These are phyloP conservation scores for Panagrolaimus sp. DNA, from an alignment of 1,140 invertebrate species.

Conservation along the genomic window DNA sequence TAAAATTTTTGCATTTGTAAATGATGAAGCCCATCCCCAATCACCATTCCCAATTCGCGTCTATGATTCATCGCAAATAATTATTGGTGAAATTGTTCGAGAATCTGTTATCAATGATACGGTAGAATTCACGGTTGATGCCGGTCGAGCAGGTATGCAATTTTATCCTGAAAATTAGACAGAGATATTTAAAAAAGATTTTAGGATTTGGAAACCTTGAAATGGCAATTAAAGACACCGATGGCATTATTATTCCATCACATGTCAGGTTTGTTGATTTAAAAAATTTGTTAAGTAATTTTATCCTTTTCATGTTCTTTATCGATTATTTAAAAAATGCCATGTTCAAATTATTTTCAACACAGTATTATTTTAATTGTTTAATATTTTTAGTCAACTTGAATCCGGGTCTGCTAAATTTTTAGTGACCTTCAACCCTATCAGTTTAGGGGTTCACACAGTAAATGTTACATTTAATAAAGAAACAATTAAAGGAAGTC, in stretches of 20 bases:
- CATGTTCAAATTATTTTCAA: too few species aligned
- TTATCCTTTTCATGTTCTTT: too few species aligned
- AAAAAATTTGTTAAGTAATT: too few species aligned
- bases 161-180: background rate
- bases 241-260: constrained; percentile 56
- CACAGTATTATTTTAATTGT: too few species aligned
- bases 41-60: constrained; percentile 62
- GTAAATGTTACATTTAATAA: constrained; percentile 63
- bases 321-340: too few species aligned
- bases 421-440: constrained; percentile 62
- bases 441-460: constrained; percentile 57
- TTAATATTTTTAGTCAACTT: constrained; percentile 34
- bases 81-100: constrained; percentile 59
- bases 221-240: constrained; percentile 60
- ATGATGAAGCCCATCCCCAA: constrained; percentile 55
- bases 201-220: constrained; percentile 62
- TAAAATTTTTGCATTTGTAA: constrained; percentile 54
- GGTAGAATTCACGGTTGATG: constrained; percentile 61
- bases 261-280: constrained; percentile 34
- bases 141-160: constrained; percentile 61
- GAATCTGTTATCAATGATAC: constrained; percentile 57
- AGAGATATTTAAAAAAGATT: background rate
- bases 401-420: constrained; percentile 59
- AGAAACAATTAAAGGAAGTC: constrained; percentile 60
- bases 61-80: constrained; percentile 62